Evolutionary conservation across 2,113 vertebrate genomes (phyloP).

Genomic region (Malurus melanocephalus): DNA sequence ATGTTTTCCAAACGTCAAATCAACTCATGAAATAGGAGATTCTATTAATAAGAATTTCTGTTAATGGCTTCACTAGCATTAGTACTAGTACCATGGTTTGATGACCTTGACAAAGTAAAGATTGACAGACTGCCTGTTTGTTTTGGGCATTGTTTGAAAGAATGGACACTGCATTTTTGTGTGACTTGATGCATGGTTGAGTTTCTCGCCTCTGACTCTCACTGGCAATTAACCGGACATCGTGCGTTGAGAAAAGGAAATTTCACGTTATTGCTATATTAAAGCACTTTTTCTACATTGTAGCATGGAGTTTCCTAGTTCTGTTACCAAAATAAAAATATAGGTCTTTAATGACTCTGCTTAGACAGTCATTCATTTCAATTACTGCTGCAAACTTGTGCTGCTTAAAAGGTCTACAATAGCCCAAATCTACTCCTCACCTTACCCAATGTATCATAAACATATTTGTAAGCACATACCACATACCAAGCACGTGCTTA

Average conservation of each 20-base stretch:
- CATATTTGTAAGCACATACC: not conserved
- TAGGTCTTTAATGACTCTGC: not conserved
- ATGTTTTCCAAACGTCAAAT: not conserved
- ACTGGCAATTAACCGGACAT: not conserved
- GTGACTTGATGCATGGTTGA: not conserved
- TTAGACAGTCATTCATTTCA: not conserved
- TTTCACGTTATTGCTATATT: not conserved
- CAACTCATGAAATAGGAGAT: not conserved
- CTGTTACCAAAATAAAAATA: not conserved
- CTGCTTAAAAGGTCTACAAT: not conserved
- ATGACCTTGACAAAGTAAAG: not conserved
- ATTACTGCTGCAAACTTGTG: not conserved
- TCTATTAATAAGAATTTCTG: not conserved
- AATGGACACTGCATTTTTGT: not conserved
- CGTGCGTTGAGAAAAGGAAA: not conserved
- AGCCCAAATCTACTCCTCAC: not conserved
- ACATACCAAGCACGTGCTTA: too few relatives aligned
- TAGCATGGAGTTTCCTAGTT: not conserved
- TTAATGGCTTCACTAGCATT: not conserved
- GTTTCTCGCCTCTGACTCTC: conserved; percentile 1
- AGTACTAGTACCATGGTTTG: not conserved
- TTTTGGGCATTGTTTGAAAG: not conserved
- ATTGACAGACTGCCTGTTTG: not conserved
- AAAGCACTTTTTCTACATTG: not conserved
- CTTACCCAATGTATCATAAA: not conserved